phyloP scores from a whole-genome alignment of 2,888 invertebrate genomes.

The Pristionchus arcanus region DNA sequence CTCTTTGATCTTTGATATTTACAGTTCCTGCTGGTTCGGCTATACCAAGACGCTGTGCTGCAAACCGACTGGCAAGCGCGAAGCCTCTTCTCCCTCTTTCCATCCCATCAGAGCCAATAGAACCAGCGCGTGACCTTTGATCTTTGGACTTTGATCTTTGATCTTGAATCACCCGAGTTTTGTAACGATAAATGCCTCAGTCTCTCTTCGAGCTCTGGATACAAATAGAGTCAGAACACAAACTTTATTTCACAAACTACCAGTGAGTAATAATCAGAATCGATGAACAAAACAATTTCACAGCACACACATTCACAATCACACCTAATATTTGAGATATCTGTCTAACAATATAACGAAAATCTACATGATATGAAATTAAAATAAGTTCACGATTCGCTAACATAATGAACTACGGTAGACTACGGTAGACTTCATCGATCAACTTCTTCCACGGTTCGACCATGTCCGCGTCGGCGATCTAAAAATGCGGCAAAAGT shows the following conservation, averaged over 20 bases:
- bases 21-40: background rate
- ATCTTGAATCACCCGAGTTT: background rate
- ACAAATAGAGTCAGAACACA: background rate
- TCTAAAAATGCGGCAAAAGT: conserved; percentile 12
- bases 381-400: background rate
- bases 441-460: conserved; percentile 23
- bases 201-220: background rate
- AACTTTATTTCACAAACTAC: conserved; percentile 3
- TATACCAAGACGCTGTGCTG: background rate
- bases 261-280: background rate
- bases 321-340: background rate
- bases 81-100: background rate
- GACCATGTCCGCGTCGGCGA: conserved; percentile 52
- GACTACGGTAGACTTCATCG: conserved; percentile 23
- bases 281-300: conserved; percentile 7
- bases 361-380: background rate
- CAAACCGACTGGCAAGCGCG: background rate
- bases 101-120: background rate
- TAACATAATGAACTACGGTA: background rate
- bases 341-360: background rate
- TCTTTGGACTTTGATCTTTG: background rate
- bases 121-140: background rate
- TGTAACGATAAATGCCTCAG: background rate
- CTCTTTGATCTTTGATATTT: background rate
- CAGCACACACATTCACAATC: conserved; percentile 15